phyloP scores from a whole-genome alignment of 2,113 vertebrate genomes.

The pig (Sus scrofa) region T2T-Sscrofa CM000824.6:43794001-43794500 shows the following conservation, averaged over 20 bases:
- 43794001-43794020: not conserved
- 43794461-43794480: constrained; percentile 37
- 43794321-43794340: not conserved
- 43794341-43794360: not conserved
- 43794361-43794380: not conserved
- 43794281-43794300: constrained; percentile 95
- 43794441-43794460: constrained; percentile 10
- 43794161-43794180: constrained; percentile 98
- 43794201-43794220: constrained; percentile 97
- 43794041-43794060: not conserved
- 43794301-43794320: constrained; percentile 58
- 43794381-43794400: constrained; percentile 13
- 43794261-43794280: constrained; percentile 98
- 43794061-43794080: constrained; percentile 37
- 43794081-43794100: constrained; percentile 14
- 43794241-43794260: constrained; percentile 98
- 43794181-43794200: constrained; percentile 98
- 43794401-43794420: not conserved
- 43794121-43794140: constrained; percentile 33
- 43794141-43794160: constrained; percentile 96
- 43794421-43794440: not conserved
- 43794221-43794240: constrained; percentile 97
- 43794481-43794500: not conserved
- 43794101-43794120: constrained; percentile 46
- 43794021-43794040: not conserved